phyloP scores from a whole-genome alignment of 1,140 invertebrate genomes.

The Bombyx mandarina region DNA sequence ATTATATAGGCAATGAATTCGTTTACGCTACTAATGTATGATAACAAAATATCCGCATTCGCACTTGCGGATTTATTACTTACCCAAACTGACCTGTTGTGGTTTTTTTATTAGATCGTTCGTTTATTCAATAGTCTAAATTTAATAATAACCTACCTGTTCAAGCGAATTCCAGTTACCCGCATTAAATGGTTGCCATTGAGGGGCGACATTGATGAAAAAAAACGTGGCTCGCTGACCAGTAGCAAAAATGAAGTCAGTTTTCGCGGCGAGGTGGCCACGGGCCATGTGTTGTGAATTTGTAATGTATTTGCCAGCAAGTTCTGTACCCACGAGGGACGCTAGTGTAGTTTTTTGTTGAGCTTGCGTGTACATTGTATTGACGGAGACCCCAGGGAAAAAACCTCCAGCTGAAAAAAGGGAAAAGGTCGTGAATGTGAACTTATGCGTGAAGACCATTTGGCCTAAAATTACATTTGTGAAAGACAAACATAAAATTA shows the following conservation, averaged over 20 bases:
- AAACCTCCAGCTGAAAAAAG: constrained; percentile 40
- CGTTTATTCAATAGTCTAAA: neutral
- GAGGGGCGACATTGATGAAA: constrained; percentile 76
- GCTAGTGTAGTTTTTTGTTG: constrained; percentile 40
- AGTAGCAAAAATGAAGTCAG: constrained; percentile 75
- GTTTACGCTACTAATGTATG: too few species aligned
- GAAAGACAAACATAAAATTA: too few species aligned
- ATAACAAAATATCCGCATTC: too few species aligned
- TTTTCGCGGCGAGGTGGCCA: constrained; percentile 79
- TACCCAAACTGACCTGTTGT: too few species aligned
- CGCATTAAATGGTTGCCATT: constrained; percentile 77
- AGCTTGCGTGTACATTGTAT: constrained; percentile 47
- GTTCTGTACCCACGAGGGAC: constrained; percentile 27
- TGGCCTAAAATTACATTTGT: too few species aligned
- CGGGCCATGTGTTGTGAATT: constrained; percentile 66
- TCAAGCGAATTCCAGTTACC: constrained; percentile 75
- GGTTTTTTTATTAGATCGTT: too few species aligned
- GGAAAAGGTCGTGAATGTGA: neutral
- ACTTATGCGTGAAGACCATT: too few species aligned
- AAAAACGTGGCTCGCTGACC: constrained; percentile 77
- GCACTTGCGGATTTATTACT: too few species aligned
- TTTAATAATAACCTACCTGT: constrained; percentile 29
- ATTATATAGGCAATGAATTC: too few species aligned
- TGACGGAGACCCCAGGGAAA: constrained; percentile 47
- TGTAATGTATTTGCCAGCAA: constrained; percentile 48